These are phyloP conservation scores for Apodemus agrarius DNA, from an alignment of 2,797 vertebrate species.

Conservation along the genomic window DNA sequence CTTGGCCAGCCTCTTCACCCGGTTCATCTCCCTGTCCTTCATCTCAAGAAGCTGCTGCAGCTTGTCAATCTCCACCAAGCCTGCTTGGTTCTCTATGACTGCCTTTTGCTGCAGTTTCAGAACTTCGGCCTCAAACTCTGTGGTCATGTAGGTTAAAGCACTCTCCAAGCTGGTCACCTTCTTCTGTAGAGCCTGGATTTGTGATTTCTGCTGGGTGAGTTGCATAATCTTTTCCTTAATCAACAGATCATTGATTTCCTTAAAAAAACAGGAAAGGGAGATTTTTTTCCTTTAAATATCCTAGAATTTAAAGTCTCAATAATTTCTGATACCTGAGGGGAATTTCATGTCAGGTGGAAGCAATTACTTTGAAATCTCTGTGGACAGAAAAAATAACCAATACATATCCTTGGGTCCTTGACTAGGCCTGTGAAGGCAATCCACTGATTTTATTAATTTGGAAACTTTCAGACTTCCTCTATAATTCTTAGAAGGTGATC, in stretches of 20 bases:
- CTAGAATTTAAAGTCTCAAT: conserved; percentile 11
- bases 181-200: conserved; percentile 85
- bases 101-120: conserved; percentile 75
- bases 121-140: conserved; percentile 84
- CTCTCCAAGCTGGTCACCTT: conserved; percentile 88
- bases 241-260: conserved; percentile 90
- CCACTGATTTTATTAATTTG: conserved; percentile 59
- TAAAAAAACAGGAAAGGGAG: conserved; percentile 68
- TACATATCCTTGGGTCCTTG: neutral
- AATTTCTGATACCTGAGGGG: conserved; percentile 48
- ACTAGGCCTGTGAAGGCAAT: conserved; percentile 7
- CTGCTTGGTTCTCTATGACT: conserved; percentile 82
- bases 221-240: conserved; percentile 89
- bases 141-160: conserved; percentile 80
- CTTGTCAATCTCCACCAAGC: conserved; percentile 87
- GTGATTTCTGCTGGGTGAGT: conserved; percentile 86
- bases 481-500: conserved; percentile 41
- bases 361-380: conserved; percentile 35
- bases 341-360: conserved; percentile 33
- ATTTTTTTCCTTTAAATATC: conserved; percentile 53
- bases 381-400: neutral
- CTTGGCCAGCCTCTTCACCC: conserved; percentile 89
- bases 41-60: conserved; percentile 89
- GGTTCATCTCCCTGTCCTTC: conserved; percentile 90
- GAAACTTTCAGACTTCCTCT: conserved; percentile 52